phyloP scores from a whole-genome alignment of 2,888 invertebrate genomes.

The Chorisops tibialis region DNA sequence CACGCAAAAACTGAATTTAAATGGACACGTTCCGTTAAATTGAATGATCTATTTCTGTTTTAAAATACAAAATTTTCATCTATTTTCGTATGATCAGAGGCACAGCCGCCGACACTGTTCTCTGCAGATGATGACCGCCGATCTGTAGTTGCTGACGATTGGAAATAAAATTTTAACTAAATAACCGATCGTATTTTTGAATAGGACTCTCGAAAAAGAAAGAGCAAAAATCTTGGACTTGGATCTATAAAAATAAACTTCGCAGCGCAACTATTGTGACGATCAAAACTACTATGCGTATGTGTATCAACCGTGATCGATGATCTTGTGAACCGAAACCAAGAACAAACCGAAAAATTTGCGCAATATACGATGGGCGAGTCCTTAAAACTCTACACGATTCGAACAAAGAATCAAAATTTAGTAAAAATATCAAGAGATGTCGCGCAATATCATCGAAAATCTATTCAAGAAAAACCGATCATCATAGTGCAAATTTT shows the following conservation, averaged over 20 bases:
- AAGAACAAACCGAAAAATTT: no score
- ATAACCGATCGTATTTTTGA: conserved; percentile 17
- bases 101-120: no score
- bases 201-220: conserved; percentile 10
- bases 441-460: no score
- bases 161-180: conserved; percentile 1
- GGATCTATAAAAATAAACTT: conserved; percentile 30
- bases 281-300: no score
- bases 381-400: no score
- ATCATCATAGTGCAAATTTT: no score
- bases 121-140: conserved; percentile 1
- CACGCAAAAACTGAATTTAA: not conserved
- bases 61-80: conserved; percentile 7
- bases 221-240: conserved; percentile 27
- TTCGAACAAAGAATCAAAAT: no score
- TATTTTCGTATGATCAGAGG: conserved; percentile 3
- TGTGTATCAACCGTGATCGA: not conserved
- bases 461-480: no score
- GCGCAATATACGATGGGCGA: no score
- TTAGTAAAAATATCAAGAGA: no score
- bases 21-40: not conserved
- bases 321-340: not conserved
- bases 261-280: not conserved
- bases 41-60: conserved; percentile 15
- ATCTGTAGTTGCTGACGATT: conserved; percentile 3